phyloP scores from a whole-genome alignment of 2,797 vertebrate species.

The Aldrovandia affinis region DNA sequence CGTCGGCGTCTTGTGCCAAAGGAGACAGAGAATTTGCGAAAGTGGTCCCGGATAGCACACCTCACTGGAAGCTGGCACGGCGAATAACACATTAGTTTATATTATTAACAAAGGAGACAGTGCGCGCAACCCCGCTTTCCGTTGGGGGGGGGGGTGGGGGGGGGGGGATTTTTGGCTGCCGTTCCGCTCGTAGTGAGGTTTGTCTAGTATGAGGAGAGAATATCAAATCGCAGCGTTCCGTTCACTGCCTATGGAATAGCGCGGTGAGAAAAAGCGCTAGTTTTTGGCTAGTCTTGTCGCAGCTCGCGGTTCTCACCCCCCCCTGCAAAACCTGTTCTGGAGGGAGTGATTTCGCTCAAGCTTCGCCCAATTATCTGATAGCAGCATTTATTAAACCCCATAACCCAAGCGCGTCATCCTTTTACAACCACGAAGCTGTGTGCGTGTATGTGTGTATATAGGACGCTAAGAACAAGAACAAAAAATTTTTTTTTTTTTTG shows the following conservation, averaged over 20 bases:
- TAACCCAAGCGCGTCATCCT: conserved; percentile 75
- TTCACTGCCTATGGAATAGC: neutral
- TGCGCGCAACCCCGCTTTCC: conserved; percentile 24
- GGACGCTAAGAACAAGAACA: conserved; percentile 69
- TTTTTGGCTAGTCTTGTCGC: conserved; percentile 16
- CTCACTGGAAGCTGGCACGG: neutral
- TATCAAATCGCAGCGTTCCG: conserved; percentile 26
- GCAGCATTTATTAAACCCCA: conserved; percentile 71
- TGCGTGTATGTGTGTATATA: conserved; percentile 74
- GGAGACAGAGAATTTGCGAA: conserved; percentile 17
- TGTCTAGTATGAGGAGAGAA: conserved; percentile 27
- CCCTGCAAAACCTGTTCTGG: conserved; percentile 32
- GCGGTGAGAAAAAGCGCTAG: conserved; percentile 25
- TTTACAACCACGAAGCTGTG: conserved; percentile 65
- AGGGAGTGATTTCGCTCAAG: conserved; percentile 33
- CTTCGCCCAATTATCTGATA: conserved; percentile 47
- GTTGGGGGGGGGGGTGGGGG: neutral
- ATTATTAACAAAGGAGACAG: conserved; percentile 17
- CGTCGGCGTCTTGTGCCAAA: neutral
- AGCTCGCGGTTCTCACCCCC: conserved; percentile 4
- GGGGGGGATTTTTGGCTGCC: conserved; percentile 15
- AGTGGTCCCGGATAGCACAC: neutral
- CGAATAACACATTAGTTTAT: conserved; percentile 7
- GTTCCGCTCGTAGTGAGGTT: conserved; percentile 16
- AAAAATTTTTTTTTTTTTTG: conserved; percentile 31